Conservation (phyloP, 2,113 vertebrate species). For the Agapornis roseicollis region DNA sequence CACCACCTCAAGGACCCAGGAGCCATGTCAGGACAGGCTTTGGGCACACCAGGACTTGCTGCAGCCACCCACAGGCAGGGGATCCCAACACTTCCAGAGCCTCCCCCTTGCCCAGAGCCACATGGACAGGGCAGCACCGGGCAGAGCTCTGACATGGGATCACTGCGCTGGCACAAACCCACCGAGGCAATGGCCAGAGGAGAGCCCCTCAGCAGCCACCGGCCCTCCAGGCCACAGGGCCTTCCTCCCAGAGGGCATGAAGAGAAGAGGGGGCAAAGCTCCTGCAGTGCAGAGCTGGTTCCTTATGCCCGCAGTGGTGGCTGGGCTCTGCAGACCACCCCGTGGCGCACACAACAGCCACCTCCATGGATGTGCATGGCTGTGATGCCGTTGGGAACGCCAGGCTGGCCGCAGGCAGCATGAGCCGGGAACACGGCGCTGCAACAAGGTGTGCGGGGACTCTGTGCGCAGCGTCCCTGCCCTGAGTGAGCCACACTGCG, state of each 20-base stretch:
- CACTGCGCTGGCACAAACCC: accelerated
- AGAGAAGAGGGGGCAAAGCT: neutral
- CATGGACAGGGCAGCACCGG: accelerated
- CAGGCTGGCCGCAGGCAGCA: neutral
- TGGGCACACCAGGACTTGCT: neutral
- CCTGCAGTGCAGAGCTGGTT: accelerated
- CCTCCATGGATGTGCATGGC: accelerated
- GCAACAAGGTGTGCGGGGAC: neutral
- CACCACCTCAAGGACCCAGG: accelerated
- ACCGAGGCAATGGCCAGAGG: accelerated
- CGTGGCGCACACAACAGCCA: accelerated
- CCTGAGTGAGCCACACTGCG: accelerated
- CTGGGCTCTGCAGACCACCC: neutral
- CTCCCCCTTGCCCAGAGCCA: neutral
- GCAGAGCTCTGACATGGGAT: accelerated
- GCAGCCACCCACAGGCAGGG: neutral
- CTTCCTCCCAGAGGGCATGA: accelerated
- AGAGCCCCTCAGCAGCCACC: accelerated
- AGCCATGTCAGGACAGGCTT: neutral
- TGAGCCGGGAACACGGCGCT: neutral
- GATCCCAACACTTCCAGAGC: neutral
- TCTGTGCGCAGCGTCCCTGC: accelerated
- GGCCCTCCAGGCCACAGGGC: accelerated
- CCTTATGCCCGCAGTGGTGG: accelerated
- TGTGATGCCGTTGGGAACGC: neutral